Evolutionary conservation across 2,888 invertebrate genomes (phyloP).

Genomic region (Halictus quadricinctus): DNA sequence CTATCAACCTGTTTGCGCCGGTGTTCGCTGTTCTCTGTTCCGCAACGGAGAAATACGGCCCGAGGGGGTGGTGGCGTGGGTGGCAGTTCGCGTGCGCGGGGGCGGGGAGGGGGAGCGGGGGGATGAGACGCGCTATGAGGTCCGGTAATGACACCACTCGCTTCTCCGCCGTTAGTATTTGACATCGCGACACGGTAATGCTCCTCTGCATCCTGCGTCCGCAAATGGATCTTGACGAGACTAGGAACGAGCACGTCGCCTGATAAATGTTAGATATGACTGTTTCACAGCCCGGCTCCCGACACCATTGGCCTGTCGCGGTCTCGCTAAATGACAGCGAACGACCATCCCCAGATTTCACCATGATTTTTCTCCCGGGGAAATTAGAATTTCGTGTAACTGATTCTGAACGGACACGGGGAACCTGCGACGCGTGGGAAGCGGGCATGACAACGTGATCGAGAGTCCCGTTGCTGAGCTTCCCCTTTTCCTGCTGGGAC

Average conservation of each 20-base stretch:
- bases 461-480: not conserved
- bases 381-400: constrained; percentile 1
- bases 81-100: not conserved
- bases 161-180: constrained; percentile 69
- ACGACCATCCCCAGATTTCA: not conserved
- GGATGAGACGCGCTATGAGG: constrained; percentile 60
- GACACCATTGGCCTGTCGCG: not conserved
- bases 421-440: not conserved
- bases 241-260: constrained; percentile 56
- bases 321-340: constrained; percentile 41
- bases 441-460: not conserved
- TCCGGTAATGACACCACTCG: constrained; percentile 71
- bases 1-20: constrained; percentile 65
- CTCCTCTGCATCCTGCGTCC: constrained; percentile 60
- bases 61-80: constrained; percentile 18
- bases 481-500: not conserved
- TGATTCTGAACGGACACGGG: not conserved
- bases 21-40: constrained; percentile 57
- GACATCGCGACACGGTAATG: constrained; percentile 69
- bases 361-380: not conserved
- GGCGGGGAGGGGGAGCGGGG: not conserved
- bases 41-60: constrained; percentile 66
- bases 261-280: constrained; percentile 64
- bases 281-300: constrained; percentile 30
- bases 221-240: constrained; percentile 71